Conservation (phyloP, 2,797 vertebrate genomes). For the Phoxinus dragarum region DNA sequence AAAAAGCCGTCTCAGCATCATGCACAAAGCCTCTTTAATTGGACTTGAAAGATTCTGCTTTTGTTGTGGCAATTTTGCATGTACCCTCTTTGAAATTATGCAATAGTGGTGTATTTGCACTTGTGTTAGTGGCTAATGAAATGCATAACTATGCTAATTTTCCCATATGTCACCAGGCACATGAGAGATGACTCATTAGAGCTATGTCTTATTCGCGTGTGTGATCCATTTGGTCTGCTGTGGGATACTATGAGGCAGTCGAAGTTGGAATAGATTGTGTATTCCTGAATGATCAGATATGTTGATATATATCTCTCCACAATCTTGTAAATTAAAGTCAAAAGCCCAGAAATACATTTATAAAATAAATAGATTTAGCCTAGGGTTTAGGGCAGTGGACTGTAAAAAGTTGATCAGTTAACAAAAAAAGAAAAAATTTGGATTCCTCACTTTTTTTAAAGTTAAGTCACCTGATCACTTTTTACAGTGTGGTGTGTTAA, state of each 20-base stretch:
- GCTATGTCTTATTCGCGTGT: conserved; percentile 41
- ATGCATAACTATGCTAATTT: conserved; percentile 57
- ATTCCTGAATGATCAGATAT: background rate
- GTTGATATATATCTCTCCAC: background rate
- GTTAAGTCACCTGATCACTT: no score
- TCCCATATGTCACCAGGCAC: conserved; percentile 60
- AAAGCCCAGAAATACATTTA: background rate
- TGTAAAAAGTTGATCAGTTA: no score
- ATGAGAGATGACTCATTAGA: conserved; percentile 49
- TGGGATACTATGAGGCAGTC: conserved; percentile 42
- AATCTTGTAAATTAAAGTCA: background rate
- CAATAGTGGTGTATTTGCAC: conserved; percentile 57
- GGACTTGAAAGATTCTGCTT: conserved; percentile 63
- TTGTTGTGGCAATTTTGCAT: conserved; percentile 63
- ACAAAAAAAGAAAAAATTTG: no score
- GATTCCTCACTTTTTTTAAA: no score
- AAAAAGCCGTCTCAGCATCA: conserved; percentile 47
- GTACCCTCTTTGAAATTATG: conserved; percentile 64
- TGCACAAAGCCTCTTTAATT: conserved; percentile 59
- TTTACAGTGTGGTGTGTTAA: background rate
- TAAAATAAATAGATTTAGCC: conserved; percentile 1
- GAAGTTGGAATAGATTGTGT: background rate
- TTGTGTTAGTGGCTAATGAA: conserved; percentile 65
- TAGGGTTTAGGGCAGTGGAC: background rate
- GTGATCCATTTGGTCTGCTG: conserved; percentile 40